phyloP scores from a whole-genome alignment of 2,888 invertebrate genomes.

The Lamproptera curius region DNA sequence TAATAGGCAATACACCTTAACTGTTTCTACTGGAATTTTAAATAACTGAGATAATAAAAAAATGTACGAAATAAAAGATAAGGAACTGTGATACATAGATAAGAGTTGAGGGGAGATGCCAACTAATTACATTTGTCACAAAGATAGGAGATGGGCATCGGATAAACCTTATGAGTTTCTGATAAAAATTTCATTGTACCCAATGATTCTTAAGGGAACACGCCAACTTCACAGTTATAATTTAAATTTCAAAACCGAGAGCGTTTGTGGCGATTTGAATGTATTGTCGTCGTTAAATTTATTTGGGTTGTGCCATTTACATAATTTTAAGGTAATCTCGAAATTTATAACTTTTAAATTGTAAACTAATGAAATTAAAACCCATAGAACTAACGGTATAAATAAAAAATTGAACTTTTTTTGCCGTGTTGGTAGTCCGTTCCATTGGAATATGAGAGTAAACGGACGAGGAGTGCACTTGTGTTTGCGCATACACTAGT shows the following conservation, averaged over 20 bases:
- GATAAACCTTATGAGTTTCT: slow-evolving; percentile 12
- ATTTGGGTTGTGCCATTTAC: not conserved
- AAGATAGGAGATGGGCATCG: slow-evolving; percentile 11
- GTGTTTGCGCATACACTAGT: too few species aligned
- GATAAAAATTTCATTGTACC: slow-evolving; percentile 1
- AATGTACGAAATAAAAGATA: slow-evolving; percentile 19
- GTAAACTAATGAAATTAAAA: too few species aligned
- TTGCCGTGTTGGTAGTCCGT: too few species aligned
- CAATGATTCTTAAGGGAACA: slow-evolving; percentile 6
- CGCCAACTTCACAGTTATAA: not conserved
- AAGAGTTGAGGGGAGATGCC: not conserved
- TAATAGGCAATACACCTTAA: slow-evolving; percentile 17
- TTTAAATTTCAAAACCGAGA: not conserved
- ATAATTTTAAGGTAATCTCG: not conserved
- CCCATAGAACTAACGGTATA: too few species aligned
- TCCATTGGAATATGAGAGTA: too few species aligned
- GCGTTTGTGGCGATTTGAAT: not conserved
- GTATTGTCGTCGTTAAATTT: not conserved
- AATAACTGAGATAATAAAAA: slow-evolving; percentile 13
- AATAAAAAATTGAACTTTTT: too few species aligned
- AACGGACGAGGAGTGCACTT: too few species aligned
- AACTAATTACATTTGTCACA: slow-evolving; percentile 17
- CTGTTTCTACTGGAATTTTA: slow-evolving; percentile 16
- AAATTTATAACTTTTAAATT: not conserved
- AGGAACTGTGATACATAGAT: slow-evolving; percentile 7